Base-by-base conservation (phyloP, 2,888 invertebrate genomes). In the Smittia aterrima region DNA sequence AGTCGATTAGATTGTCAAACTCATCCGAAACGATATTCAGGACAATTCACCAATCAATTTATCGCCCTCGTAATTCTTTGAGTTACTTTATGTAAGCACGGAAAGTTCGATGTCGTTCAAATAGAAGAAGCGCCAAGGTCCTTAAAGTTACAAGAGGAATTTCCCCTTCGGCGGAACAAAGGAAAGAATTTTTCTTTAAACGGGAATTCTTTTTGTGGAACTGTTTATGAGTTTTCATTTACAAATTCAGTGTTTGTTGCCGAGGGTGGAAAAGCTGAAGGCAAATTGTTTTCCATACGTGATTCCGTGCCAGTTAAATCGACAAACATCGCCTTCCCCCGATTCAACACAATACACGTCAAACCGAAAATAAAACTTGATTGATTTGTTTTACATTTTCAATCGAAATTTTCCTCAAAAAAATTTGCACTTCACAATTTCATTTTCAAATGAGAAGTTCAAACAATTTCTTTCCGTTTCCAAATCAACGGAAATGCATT, bases 251-350 rank as follows among this genome's bases (percentile, higher is more conserved):
- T 38, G 11, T 38, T 38, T 38, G 38, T 38, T 38, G 11, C 38
- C n/a, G 32, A 32, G 47, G 47, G 38, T 38, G 38, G 38, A 38
- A 47, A 47, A n/a, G 38, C 38, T 11, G 11, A 11, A 47, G 32
- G 9, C 9, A 32, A 32, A 32, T 32, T 32, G 32, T 32, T 6
- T 32, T 3, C 32, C 32, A 32, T 11, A 47, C 4, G 47, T 47
- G 47, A 47, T 47, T 47, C 47, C 47, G 16, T 58, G 58, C 58
- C 58, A 58, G 24, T 22, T 58, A 22, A 58, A 58, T 58, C 58
- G 58, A 24, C 13, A 47, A 58, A 58, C 58, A 22, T 58, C 58
- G 18, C 24, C 24, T 58, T 9, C n/a, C 38, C 38, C 32, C 32
- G 32, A 3, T 32, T 47, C 16, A 16, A 16, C 47, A 4, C 47